These are phyloP conservation scores for Anisognathus igniventris DNA, from an alignment of 2,797 vertebrate genomes.

Conservation along the genomic window DNA sequence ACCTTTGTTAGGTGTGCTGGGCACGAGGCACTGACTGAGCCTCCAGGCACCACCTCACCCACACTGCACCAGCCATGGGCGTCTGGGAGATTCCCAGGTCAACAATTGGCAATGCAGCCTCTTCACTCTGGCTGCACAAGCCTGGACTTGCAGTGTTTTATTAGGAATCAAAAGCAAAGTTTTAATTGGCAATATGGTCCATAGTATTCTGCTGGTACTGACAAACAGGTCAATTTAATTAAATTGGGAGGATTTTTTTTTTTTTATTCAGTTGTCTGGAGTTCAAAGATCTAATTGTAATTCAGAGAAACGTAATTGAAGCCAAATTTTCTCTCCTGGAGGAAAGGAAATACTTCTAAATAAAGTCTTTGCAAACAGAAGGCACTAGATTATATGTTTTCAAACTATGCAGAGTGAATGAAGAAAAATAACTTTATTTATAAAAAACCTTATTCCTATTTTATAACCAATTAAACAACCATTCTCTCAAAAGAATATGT, in stretches of 20 bases:
- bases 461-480: neutral
- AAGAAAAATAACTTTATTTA: neutral
- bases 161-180: neutral
- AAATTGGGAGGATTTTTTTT: neutral
- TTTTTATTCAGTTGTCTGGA: neutral
- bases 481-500: neutral
- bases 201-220: neutral
- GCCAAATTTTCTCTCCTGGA: neutral
- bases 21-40: neutral
- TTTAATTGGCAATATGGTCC: neutral
- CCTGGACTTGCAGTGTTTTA: neutral
- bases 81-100: neutral
- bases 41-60: neutral
- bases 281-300: slow-evolving; percentile 13
- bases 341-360: neutral
- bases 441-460: neutral
- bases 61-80: rapidly evolving
- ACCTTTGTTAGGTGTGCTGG: neutral
- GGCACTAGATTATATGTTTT: neutral
- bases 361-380: neutral
- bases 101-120: neutral
- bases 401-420: neutral
- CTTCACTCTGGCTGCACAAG: neutral
- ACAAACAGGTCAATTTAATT: neutral
- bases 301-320: neutral